Conservation (phyloP, 2,888 invertebrate species). For the Gortyna flavago region DNA sequence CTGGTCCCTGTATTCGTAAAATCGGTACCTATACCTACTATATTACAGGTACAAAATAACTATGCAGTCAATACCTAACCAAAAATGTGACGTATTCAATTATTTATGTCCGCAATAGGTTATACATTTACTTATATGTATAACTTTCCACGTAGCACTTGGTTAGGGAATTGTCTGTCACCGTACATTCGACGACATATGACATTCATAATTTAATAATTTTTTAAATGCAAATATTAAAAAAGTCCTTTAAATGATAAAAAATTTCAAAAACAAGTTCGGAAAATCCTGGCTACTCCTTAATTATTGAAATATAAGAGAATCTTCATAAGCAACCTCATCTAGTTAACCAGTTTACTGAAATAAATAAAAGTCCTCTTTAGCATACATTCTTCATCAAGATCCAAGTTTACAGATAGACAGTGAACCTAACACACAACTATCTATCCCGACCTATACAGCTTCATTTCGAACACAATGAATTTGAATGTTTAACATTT, state of each 20-base stretch:
- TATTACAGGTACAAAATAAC: background rate
- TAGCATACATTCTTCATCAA: background rate
- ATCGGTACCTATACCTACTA: too few relatives aligned
- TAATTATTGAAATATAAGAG: background rate
- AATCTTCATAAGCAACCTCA: background rate
- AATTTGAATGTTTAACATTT: slow-evolving; percentile 6
- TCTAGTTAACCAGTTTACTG: too few relatives aligned
- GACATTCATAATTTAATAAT: background rate
- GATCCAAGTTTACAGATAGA: background rate
- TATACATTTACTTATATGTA: background rate
- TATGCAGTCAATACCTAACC: background rate
- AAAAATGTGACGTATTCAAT: slow-evolving; percentile 4
- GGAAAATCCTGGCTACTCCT: too few relatives aligned
- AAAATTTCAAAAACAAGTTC: background rate
- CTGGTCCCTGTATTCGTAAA: background rate
- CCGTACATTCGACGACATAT: slow-evolving; percentile 40
- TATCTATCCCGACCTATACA: background rate
- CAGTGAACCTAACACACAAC: background rate
- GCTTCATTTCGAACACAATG: background rate
- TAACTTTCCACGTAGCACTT: slow-evolving; percentile 38
- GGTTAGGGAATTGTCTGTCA: slow-evolving; percentile 23
- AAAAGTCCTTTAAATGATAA: background rate
- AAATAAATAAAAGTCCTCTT: background rate
- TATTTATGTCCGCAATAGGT: slow-evolving; percentile 29
- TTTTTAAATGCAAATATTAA: background rate